These are phyloP conservation scores for Bombylius major DNA, from an alignment of 2,888 invertebrate genomes.

Conservation along the genomic window DNA sequence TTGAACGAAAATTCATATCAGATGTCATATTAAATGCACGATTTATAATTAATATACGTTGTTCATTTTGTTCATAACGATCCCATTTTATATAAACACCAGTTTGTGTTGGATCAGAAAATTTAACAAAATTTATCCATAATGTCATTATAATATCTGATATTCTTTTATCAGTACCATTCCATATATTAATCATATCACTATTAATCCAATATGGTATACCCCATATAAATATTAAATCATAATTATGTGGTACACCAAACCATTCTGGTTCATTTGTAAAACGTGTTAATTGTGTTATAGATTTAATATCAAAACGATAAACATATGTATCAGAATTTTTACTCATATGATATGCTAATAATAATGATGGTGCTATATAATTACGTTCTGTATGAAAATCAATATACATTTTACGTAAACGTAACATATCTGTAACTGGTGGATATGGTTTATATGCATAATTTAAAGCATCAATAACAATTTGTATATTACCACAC, in stretches of 20 bases:
- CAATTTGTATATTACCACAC: slow-evolving; percentile 50
- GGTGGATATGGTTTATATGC: slow-evolving; percentile 60
- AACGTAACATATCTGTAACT: slow-evolving; percentile 45
- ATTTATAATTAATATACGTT: slow-evolving; percentile 61
- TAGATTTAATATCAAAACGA: slow-evolving; percentile 62
- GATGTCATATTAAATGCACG: slow-evolving; percentile 66
- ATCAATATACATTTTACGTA: slow-evolving; percentile 54
- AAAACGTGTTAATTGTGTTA: slow-evolving; percentile 45
- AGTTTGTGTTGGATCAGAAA: slow-evolving; percentile 55
- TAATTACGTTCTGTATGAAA: slow-evolving; percentile 65
- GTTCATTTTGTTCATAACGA: slow-evolving; percentile 50
- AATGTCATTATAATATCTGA: slow-evolving; percentile 69
- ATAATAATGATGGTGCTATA: slow-evolving; percentile 54
- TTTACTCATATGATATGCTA: slow-evolving; percentile 52
- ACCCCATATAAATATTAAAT: slow-evolving; percentile 71
- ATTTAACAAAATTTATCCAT: slow-evolving; percentile 67
- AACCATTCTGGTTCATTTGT: slow-evolving; percentile 60
- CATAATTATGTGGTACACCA: slow-evolving; percentile 68
- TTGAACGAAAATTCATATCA: slow-evolving; percentile 59
- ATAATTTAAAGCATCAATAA: slow-evolving; percentile 61
- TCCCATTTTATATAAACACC: slow-evolving; percentile 68
- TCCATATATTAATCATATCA: slow-evolving; percentile 54
- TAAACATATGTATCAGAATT: slow-evolving; percentile 51
- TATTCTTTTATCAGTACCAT: slow-evolving; percentile 61
- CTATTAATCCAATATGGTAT: slow-evolving; percentile 57